Evolutionary conservation across 2,888 invertebrate genomes (phyloP).

Genomic region (Notodonta ziczac): DNA sequence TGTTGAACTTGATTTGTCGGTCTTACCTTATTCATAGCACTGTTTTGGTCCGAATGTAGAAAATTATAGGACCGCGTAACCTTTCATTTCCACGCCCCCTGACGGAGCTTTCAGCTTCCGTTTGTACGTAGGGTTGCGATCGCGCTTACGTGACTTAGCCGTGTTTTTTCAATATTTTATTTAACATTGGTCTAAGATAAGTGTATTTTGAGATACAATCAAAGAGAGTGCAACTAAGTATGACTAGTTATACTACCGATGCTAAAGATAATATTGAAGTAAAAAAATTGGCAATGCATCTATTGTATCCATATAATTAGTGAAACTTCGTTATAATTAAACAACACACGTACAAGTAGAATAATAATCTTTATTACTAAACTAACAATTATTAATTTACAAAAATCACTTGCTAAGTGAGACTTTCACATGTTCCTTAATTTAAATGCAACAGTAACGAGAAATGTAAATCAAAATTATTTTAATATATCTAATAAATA

Average conservation of each 20-base stretch:
- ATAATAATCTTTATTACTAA: conserved; percentile 23
- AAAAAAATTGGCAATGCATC: too few relatives aligned
- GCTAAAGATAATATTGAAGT: too few relatives aligned
- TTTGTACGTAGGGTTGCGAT: conserved; percentile 37
- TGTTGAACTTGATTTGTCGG: conserved; percentile 22
- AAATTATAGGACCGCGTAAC: conserved; percentile 51
- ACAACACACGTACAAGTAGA: not conserved
- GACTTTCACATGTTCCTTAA: conserved; percentile 47
- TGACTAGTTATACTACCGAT: too few relatives aligned
- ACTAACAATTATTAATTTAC: conserved; percentile 26
- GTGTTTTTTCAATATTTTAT: conserved; percentile 26
- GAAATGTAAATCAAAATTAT: conserved; percentile 27
- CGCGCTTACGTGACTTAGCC: conserved; percentile 32
- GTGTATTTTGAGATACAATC: too few relatives aligned
- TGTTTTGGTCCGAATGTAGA: conserved; percentile 60
- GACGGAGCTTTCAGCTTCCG: conserved; percentile 48
- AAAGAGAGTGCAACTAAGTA: too few relatives aligned
- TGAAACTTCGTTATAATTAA: not conserved
- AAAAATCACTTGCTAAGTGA: conserved; percentile 65
- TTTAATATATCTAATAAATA: conserved; percentile 10
- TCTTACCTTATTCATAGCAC: conserved; percentile 78
- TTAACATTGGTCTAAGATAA: not conserved
- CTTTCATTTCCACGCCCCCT: conserved; percentile 65
- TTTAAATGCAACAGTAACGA: conserved; percentile 35
- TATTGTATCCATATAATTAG: too few relatives aligned